phyloP scores from a whole-genome alignment of 2,888 invertebrate genomes.

The Pediacus dermestoides region DNA sequence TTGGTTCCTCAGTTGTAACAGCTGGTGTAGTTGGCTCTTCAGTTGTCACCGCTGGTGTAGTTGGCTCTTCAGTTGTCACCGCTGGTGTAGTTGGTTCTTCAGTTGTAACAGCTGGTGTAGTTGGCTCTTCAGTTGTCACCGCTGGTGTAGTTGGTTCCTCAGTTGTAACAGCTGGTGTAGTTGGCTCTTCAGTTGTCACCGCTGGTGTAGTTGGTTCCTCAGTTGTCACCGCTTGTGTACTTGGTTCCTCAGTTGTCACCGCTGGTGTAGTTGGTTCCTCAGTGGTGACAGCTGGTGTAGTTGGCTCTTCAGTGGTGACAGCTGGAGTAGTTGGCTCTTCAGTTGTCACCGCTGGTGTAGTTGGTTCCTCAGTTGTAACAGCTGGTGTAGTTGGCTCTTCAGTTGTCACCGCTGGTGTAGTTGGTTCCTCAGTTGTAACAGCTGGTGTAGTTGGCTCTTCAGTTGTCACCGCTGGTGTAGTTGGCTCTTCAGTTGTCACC shows the following conservation, averaged over 20 bases:
- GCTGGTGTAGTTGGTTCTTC: slow-evolving; percentile 7
- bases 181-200: slow-evolving; percentile 16
- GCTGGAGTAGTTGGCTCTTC: not conserved
- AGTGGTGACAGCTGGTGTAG: slow-evolving; percentile 30
- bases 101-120: slow-evolving; percentile 2
- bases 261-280: slow-evolving; percentile 11
- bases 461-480: slow-evolving; percentile 1
- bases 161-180: slow-evolving; percentile 1
- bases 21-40: not conserved
- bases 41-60: slow-evolving; percentile 16
- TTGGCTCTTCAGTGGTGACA: slow-evolving; percentile 37
- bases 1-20: slow-evolving; percentile 37
- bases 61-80: not conserved
- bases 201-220: not conserved
- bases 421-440: slow-evolving; percentile 26
- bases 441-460: slow-evolving; percentile 43
- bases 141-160: slow-evolving; percentile 43
- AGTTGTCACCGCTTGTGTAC: slow-evolving; percentile 4
- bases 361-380: slow-evolving; percentile 1
- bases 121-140: slow-evolving; percentile 26
- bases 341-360: slow-evolving; percentile 16
- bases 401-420: slow-evolving; percentile 1
- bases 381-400: slow-evolving; percentile 7
- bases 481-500: slow-evolving; percentile 16
- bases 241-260: slow-evolving; percentile 5